Percentiles rank a stretch among this genome's conserved stretches.
Evolutionary conservation across 2,113 vertebrate genomes (phyloP).

Genomic region (Neogale vison): DNA sequence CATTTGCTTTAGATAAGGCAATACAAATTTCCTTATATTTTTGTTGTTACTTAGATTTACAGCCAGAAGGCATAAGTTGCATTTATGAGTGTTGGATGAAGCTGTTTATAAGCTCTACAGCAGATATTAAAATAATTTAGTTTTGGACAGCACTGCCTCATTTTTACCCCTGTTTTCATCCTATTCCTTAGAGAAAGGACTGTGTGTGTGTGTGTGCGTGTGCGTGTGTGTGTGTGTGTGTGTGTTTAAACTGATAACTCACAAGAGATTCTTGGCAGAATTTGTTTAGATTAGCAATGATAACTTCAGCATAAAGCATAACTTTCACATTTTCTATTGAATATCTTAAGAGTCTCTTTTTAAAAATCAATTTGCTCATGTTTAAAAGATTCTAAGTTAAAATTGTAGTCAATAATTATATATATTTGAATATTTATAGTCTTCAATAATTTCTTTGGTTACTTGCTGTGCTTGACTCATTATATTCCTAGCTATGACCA

Average conservation of each 20-base stretch:
- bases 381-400: neutral
- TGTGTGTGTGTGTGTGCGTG: neutral
- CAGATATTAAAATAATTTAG: constrained; percentile 41
- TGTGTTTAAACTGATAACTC: neutral
- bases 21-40: constrained; percentile 50
- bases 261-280: neutral
- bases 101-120: neutral
- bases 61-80: constrained; percentile 53
- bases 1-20: constrained; percentile 73
- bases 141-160: neutral
- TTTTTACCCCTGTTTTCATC: neutral
- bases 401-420: neutral
- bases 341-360: neutral
- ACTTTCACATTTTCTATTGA: neutral
- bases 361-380: neutral
- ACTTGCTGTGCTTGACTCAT: neutral
- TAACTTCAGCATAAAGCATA: neutral
- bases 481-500: neutral
- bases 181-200: neutral
- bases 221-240: neutral
- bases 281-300: neutral
- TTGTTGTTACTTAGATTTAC: constrained; percentile 65
- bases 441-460: neutral
- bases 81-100: constrained; percentile 53
- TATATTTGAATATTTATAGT: neutral